Conservation (phyloP, 2,888 invertebrate species). For the Elysia crispata region DNA sequence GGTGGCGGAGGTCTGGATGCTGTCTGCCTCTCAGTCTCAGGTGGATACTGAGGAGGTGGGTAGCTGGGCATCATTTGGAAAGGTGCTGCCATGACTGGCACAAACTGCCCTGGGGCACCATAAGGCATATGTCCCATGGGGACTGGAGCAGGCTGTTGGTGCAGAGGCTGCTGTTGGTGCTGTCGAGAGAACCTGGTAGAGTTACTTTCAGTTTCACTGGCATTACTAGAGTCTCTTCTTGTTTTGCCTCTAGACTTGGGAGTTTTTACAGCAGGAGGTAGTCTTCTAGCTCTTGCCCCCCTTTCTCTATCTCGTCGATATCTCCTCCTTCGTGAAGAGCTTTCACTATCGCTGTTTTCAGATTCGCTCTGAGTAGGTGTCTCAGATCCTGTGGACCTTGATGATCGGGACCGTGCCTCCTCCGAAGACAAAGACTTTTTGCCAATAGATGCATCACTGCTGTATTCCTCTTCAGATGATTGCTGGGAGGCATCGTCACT, state of each 20-base stretch:
- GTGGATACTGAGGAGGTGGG: slow-evolving; percentile 44
- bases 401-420: neutral
- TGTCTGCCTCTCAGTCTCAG: slow-evolving; percentile 22
- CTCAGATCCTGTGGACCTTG: slow-evolving; percentile 36
- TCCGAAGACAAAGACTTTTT: slow-evolving; percentile 19
- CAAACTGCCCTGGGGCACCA: slow-evolving; percentile 59
- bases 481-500: slow-evolving; percentile 32
- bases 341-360: slow-evolving; percentile 11
- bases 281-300: slow-evolving; percentile 27
- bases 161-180: neutral
- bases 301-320: neutral
- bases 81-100: slow-evolving; percentile 57
- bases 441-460: slow-evolving; percentile 1
- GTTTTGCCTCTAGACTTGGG: neutral
- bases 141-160: slow-evolving; percentile 3
- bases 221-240: neutral
- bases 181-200: neutral
- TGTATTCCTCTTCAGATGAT: slow-evolving; percentile 39
- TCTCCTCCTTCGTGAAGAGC: too few species aligned
- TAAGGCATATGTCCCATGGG: slow-evolving; percentile 49
- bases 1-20: slow-evolving; percentile 13
- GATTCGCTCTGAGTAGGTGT: slow-evolving; percentile 51
- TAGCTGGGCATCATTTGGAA: slow-evolving; percentile 37
- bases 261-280: neutral
- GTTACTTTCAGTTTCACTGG: neutral